phyloP scores from a whole-genome alignment of 1,140 invertebrate species.

The Mactra quadrangularis region DNA sequence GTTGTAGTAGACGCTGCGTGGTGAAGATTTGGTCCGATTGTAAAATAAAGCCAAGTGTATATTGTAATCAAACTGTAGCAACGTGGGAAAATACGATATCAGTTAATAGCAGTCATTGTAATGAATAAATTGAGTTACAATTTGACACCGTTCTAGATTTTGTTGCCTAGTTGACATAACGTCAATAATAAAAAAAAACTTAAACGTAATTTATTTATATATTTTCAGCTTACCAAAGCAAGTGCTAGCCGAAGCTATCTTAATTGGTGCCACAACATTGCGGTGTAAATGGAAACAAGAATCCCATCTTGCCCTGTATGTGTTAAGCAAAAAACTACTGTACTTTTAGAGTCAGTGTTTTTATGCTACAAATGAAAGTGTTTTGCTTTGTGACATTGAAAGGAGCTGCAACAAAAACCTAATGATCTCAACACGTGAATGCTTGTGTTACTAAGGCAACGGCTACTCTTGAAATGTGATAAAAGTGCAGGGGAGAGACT shows the following conservation, averaged over 20 bases:
- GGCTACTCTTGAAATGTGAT: conserved; percentile 48
- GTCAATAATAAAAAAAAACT: not conserved
- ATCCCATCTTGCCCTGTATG: too few species aligned
- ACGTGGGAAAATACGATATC: conserved; percentile 50
- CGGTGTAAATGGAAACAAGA: too few species aligned
- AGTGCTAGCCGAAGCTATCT: conserved; percentile 40
- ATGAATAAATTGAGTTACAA: not conserved
- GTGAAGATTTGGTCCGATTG: conserved; percentile 31
- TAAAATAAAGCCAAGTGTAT: too few species aligned
- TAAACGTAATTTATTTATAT: conserved; percentile 4
- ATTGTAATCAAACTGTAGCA: not conserved
- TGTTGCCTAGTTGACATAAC: not conserved
- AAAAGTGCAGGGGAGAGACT: not conserved
- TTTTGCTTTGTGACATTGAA: too few species aligned
- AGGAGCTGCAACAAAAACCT: conserved; percentile 1
- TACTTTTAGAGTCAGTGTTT: too few species aligned
- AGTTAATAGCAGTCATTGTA: conserved; percentile 21
- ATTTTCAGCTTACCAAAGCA: conserved; percentile 50
- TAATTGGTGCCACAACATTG: conserved; percentile 17
- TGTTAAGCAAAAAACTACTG: too few species aligned
- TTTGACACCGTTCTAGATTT: not conserved
- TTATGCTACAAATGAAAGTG: too few species aligned
- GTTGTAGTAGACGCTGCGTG: not conserved
- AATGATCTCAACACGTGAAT: conserved; percentile 47
- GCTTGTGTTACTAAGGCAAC: conserved; percentile 33